Evolutionary conservation across 2,797 vertebrate species (phyloP).

Genomic region (Tolypeutes matacus): DNA sequence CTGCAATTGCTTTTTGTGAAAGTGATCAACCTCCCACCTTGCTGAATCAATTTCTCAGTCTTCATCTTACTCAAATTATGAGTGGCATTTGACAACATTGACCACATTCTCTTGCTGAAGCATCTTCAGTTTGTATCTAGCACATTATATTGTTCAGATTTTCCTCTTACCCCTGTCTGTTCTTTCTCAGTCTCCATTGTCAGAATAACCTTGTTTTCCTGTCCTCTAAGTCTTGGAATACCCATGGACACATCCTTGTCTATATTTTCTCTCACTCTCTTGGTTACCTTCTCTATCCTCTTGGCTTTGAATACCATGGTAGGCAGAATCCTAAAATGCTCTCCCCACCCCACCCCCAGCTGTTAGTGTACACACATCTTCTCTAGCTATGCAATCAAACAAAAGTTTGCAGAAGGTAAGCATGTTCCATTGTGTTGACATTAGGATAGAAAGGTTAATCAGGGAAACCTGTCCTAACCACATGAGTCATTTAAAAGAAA

Average conservation of each 20-base stretch:
- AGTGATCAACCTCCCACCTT: not conserved
- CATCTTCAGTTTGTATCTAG: not conserved
- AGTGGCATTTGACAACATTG: not conserved
- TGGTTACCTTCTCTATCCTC: not conserved
- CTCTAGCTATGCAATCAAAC: not conserved
- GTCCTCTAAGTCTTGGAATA: not conserved
- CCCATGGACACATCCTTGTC: not conserved
- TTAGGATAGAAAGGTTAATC: not conserved
- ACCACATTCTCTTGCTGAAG: not conserved
- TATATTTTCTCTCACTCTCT: not conserved
- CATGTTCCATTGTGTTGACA: not conserved
- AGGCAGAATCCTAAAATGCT: not conserved
- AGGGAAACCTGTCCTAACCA: not conserved
- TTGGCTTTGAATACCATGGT: not conserved
- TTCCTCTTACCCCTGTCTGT: not conserved
- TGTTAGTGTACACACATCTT: not conserved
- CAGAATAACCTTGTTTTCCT: not conserved
- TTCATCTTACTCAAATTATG: not conserved
- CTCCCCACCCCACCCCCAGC: not conserved
- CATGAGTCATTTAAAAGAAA: not conserved
- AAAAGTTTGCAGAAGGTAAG: not conserved
- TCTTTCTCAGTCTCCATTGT: not conserved
- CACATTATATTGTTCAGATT: not conserved
- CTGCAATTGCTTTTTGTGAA: not conserved
- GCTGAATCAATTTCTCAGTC: not conserved